Evolutionary conservation across 2,797 vertebrate species (phyloP), one percentile per base, ranked within the genome.

Genomic region (Myotis planiceps): DNA sequence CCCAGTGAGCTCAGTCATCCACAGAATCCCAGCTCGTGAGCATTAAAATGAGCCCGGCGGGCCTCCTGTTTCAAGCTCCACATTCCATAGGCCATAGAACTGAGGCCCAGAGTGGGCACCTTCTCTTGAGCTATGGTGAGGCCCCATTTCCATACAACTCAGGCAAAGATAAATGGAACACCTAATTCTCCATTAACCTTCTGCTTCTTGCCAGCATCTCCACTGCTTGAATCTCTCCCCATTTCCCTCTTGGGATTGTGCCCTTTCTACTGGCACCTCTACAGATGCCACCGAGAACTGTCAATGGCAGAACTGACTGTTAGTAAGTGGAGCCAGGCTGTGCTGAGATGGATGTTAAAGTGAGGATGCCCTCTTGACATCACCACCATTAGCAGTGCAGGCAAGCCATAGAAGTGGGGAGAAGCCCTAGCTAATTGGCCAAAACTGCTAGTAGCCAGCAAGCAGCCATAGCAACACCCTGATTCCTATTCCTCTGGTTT

Each of bases 351-450:
- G 95, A 55, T 23, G 16, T 12, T 34, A 45, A 85, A 86, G 32
- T 19, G 21, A 65, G 42, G 21, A 15, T 34, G 19, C 90, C 42
- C 27, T 88, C 82, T 65, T 66, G 90, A 96, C 95, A 92, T 88
- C 55, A 49, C 45, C 34, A 2, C 74, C 68, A 79, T 93, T 90
- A 95, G 90, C 49, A 65, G 76, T 0, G 0, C 86, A 2, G 45
- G 32, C 3, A 21, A 92, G 65, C 45, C 5, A 3, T 45, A 49
- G 65, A 83, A 51, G n/a, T 4, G 7, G 19, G 9, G 55, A 49
- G 51, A 83, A 72, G n/a, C 53, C 49, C 16, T 9, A 39, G 65
- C 45, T 95, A 92, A 94, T 68, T 96, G 91, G 78, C 80, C 25
- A 68, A 47, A 85, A 49, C 15, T 49, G 6, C 71, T 21, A 2